Evolutionary conservation across 37 sponge, comb jelly and placozoan species (phyloP), one percentile per base, ranked within the genome.

Genomic region (Geodia barretti): DNA sequence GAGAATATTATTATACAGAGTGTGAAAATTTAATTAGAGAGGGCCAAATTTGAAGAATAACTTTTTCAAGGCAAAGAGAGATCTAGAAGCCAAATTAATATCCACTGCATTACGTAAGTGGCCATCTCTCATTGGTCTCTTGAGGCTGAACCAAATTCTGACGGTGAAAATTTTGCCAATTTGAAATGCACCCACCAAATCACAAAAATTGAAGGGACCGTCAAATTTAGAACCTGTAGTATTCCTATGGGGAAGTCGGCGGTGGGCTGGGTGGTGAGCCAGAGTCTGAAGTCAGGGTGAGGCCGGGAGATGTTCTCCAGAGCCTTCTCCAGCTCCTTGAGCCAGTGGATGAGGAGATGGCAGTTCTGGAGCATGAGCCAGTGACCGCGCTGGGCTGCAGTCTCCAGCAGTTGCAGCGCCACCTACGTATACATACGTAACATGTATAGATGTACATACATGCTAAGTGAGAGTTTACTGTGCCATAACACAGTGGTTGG

Each of bases 291-390:
- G 79, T 98, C 99, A 26, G 99, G 99, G 64, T 98, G 99, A 64
- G 97, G 99, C 72, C 90, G 94, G 43, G 88, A 82, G 63, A 98
- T 80, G 31, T 80, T 80, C 72, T 98, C 99, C 61, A 98, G 81
- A 9, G 97, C 97, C 79, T 98, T 98, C 74, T 96, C 99, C 25
- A 98, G 83, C 24, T 96, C 93, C 43, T 87, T 86, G 71, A 98
- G 90, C 99, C 99, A 98, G 39, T 85, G 88, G 7, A 98, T 96
- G 36, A 98, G 76, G 71, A 98, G 73, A 62, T 98, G 99, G 68
- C 97, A 96, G 79, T 98, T 98, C 83, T 98, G 99, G 62, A 98
- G 77, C 97, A 98, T 93, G 36, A 98, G 93, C 99, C 99, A 98
- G 58, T 98, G 99, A 14, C 99, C 99, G 30, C 99, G 82, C 28